Conservation (phyloP, 2,113 vertebrate genomes). For the Oncorhynchus clarkii region DNA sequence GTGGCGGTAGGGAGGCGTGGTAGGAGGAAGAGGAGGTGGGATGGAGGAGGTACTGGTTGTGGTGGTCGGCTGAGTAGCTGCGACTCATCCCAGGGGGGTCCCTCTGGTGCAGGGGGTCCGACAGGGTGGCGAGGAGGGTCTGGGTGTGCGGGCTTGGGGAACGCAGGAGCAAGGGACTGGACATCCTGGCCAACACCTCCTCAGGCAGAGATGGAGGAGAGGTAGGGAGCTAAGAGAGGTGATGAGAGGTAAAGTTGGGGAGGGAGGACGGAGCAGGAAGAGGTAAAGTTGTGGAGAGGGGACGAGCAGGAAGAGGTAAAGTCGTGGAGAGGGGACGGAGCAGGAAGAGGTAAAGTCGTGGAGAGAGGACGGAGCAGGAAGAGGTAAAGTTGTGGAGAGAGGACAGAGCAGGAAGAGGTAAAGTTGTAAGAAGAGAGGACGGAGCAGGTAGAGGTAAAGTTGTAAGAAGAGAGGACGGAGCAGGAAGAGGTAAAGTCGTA, state of each 20-base stretch:
- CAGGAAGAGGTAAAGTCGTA: no score
- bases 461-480: no score
- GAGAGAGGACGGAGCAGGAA: no score
- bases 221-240: slow-evolving; percentile 82
- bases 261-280: slow-evolving; percentile 37
- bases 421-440: no score
- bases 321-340: slow-evolving; percentile 27
- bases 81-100: slow-evolving; percentile 74
- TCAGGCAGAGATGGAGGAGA: slow-evolving; percentile 86
- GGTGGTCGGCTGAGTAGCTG: slow-evolving; percentile 83
- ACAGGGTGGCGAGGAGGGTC: slow-evolving; percentile 77
- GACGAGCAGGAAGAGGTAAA: slow-evolving; percentile 25
- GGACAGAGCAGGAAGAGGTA: no score
- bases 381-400: no score
- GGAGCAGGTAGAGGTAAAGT: no score
- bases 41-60: slow-evolving; percentile 50
- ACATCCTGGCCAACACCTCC: slow-evolving; percentile 74
- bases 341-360: no score
- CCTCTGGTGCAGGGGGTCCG: slow-evolving; percentile 80
- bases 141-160: slow-evolving; percentile 84
- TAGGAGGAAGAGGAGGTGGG: slow-evolving; percentile 70
- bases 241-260: slow-evolving; percentile 8
- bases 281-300: slow-evolving; percentile 12
- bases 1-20: slow-evolving; percentile 74
- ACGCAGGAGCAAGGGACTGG: slow-evolving; percentile 78